These are phyloP conservation scores for Dendrolimus houi DNA, from an alignment of 2,888 invertebrate genomes.

Conservation along the genomic window DNA sequence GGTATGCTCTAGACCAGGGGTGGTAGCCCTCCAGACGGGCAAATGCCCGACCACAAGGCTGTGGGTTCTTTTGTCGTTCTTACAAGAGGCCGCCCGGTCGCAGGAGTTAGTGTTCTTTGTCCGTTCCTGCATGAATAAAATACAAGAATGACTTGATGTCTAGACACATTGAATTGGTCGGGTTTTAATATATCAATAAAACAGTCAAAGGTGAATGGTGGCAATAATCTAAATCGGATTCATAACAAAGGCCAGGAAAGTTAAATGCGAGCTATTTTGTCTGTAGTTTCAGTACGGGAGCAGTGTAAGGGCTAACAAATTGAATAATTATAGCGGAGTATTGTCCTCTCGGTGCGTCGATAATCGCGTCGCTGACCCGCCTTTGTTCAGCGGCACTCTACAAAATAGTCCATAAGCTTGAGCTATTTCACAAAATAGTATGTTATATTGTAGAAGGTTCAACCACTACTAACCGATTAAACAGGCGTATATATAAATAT, in stretches of 20 bases:
- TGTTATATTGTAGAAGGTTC: conserved; percentile 4
- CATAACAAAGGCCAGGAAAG: conserved; percentile 36
- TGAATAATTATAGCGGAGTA: conserved; percentile 57
- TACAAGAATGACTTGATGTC: background rate
- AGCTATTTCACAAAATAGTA: conserved; percentile 1
- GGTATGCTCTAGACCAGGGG: too few relatives aligned
- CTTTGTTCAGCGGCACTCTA: conserved; percentile 31
- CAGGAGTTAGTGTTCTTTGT: too few relatives aligned
- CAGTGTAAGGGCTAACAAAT: conserved; percentile 47
- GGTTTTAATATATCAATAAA: background rate
- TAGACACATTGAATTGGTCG: background rate
- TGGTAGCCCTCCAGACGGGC: too few relatives aligned
- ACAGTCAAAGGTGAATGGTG: conserved; percentile 36
- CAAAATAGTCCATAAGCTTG: conserved; percentile 22
- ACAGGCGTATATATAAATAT: too few relatives aligned
- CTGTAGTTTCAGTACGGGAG: conserved; percentile 19
- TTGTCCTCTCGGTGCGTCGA: conserved; percentile 42
- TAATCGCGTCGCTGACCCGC: conserved; percentile 44
- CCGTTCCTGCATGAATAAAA: too few relatives aligned
- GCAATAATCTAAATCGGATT: conserved; percentile 27
- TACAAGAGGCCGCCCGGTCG: too few relatives aligned
- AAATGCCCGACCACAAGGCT: too few relatives aligned
- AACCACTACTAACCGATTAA: too few relatives aligned
- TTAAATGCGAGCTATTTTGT: conserved; percentile 47
- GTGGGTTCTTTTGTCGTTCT: too few relatives aligned